Evolutionary conservation across 1,140 invertebrate species (phyloP), one percentile per base, ranked within the genome.

Genomic region (Zaprionus capensis): DNA sequence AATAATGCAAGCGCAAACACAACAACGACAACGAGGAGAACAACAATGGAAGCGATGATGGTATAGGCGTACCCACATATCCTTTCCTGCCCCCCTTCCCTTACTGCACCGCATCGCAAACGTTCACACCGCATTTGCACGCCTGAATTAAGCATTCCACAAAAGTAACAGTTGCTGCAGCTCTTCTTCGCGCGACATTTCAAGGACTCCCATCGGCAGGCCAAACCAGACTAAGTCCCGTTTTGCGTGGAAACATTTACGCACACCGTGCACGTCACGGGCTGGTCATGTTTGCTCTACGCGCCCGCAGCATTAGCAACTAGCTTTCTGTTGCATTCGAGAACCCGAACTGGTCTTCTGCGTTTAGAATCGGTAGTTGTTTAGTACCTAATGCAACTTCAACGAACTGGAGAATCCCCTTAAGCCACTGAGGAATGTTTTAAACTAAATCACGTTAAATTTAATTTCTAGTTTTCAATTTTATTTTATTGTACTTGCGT

Each of bases 61-160:
- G 46, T 22, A 49, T 22, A n/a, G 20, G 4, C 46, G n/a, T 9
- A 51, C n/a, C 9, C 20, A 51, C 46, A 51, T 51, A 11, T 22
- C 57, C 38, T 41, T 15, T n/a, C 5, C 14, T 15, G 2, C 38
- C 5, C 15, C 38, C 15, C 15, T 41, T 41, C 15, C 38, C 5
- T 11, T 34, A 24, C 55, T 26, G 24, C n/a, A 46, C 11, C 11
- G 34, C 58, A 51, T 44, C 24, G 55, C 41, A 71, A 91, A 82
- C 86, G 86, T 81, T 86, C 81, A 80, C 59, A 80, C 86, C 80
- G 65, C 86, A 91, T 74, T 90, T 61, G 82, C 80, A 86, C 82
- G 80, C 80, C 82, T 82, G 86, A 91, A 91, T 90, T 86, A 91
- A 86, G 82, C 80, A 91, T 82, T 90, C 85, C 81, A 57, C 80